Percentiles rank a stretch among this genome's conserved stretches.
Conservation (phyloP, 2,797 vertebrate genomes). For the Cyclura pinguis region DNA sequence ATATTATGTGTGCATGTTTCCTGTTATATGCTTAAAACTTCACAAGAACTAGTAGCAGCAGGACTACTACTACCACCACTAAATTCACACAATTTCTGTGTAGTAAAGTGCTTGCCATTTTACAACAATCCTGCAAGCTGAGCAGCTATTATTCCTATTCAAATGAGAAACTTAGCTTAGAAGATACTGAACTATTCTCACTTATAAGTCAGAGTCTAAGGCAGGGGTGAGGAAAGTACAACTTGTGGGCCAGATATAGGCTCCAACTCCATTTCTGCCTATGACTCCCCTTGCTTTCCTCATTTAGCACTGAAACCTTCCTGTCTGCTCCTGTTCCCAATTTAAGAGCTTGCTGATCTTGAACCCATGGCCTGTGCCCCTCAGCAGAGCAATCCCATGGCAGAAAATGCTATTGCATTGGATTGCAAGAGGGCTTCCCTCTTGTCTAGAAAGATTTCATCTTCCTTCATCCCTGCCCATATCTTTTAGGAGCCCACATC, state of each 20-base stretch:
- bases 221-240: too few species aligned
- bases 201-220: background rate
- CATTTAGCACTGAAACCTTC: background rate
- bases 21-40: background rate
- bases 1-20: background rate
- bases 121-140: background rate
- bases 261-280: background rate
- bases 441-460: background rate
- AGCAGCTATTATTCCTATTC: background rate
- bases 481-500: too few species aligned
- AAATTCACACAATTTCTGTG: background rate
- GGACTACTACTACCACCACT: background rate
- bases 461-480: background rate
- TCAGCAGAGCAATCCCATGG: background rate
- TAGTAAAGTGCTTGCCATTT: background rate
- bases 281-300: background rate
- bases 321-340: too few species aligned
- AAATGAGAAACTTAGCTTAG: background rate
- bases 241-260: too few species aligned
- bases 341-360: background rate
- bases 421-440: background rate
- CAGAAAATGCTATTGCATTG: too few species aligned
- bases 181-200: background rate
- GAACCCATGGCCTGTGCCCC: background rate
- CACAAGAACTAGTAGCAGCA: background rate